phyloP scores from a whole-genome alignment of 2,888 invertebrate species.

The Asteroscopus sphinx region DNA sequence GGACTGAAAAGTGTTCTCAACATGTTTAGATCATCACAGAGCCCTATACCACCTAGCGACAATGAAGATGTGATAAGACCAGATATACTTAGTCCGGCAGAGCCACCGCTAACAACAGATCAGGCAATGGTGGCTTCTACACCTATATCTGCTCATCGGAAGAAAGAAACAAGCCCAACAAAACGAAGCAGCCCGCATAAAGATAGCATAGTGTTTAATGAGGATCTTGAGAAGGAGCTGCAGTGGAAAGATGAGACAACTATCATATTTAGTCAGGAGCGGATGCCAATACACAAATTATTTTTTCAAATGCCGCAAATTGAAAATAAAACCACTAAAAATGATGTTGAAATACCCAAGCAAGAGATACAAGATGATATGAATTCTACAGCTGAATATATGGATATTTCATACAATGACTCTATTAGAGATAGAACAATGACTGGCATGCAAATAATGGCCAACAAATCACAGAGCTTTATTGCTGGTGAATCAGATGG shows the following conservation, averaged over 20 bases:
- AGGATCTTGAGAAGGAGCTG: slow-evolving; percentile 82
- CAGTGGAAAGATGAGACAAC: slow-evolving; percentile 85
- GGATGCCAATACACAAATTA: slow-evolving; percentile 81
- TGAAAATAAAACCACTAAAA: slow-evolving; percentile 39
- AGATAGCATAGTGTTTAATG: slow-evolving; percentile 81
- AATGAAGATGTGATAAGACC: slow-evolving; percentile 46
- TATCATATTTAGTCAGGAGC: slow-evolving; percentile 80
- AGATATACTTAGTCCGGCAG: slow-evolving; percentile 38
- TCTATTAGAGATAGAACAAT: slow-evolving; percentile 67
- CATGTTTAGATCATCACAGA: slow-evolving; percentile 84
- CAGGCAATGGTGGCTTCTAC: slow-evolving; percentile 72
- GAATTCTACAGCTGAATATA: slow-evolving; percentile 75
- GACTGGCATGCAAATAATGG: slow-evolving; percentile 52
- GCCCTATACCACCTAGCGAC: slow-evolving; percentile 75
- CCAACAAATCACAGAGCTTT: slow-evolving; percentile 48
- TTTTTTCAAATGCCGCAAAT: slow-evolving; percentile 64
- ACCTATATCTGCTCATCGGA: slow-evolving; percentile 70
- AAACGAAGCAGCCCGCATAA: slow-evolving; percentile 79
- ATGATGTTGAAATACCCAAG: slow-evolving; percentile 21
- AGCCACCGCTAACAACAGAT: slow-evolving; percentile 31
- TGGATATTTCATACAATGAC: slow-evolving; percentile 80
- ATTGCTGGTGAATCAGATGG: slow-evolving; percentile 74
- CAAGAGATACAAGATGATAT: slow-evolving; percentile 39
- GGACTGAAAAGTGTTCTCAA: slow-evolving; percentile 83
- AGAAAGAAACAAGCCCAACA: slow-evolving; percentile 66